Evolutionary conservation across 37 sponge, comb jelly and placozoan species (phyloP).

Genomic region (Ianthella basta): DNA sequence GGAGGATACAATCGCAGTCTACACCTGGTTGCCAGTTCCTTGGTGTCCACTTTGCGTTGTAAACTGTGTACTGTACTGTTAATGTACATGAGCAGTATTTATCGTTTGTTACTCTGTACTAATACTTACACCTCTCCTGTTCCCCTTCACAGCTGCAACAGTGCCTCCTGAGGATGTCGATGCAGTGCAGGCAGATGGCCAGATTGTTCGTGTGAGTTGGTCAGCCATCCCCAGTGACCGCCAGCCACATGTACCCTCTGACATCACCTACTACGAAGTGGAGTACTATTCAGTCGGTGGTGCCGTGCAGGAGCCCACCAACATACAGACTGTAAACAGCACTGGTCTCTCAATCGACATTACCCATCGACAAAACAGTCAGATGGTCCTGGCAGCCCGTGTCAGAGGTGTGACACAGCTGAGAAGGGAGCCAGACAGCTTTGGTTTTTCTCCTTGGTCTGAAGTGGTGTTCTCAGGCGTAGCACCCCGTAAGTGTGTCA

Average conservation of each 20-base stretch:
- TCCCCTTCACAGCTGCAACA: slow-evolving; percentile 3
- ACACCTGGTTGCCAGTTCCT: too few relatives aligned
- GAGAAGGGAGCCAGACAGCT: slow-evolving; percentile 14
- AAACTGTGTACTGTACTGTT: neutral
- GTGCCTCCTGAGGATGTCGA: neutral
- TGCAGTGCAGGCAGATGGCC: neutral
- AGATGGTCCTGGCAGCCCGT: neutral
- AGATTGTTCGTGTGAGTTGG: neutral
- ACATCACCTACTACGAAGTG: slow-evolving; percentile 15
- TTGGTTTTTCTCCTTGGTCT: neutral
- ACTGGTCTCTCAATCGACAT: neutral
- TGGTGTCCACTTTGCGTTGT: too few relatives aligned
- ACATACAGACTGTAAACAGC: too few relatives aligned
- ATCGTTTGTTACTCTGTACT: neutral
- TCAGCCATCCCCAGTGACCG: neutral
- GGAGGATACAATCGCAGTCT: too few relatives aligned
- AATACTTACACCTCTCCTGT: too few relatives aligned
- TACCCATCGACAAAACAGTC: neutral
- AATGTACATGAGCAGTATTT: neutral
- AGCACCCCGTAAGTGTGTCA: neutral
- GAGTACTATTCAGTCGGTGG: neutral
- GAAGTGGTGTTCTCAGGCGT: neutral
- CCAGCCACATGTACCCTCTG: neutral
- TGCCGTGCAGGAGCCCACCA: too few relatives aligned
- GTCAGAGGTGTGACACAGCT: slow-evolving; percentile 7